phyloP scores from a whole-genome alignment of 2,113 vertebrate species.

The Thryonomys swinderianus region DNA sequence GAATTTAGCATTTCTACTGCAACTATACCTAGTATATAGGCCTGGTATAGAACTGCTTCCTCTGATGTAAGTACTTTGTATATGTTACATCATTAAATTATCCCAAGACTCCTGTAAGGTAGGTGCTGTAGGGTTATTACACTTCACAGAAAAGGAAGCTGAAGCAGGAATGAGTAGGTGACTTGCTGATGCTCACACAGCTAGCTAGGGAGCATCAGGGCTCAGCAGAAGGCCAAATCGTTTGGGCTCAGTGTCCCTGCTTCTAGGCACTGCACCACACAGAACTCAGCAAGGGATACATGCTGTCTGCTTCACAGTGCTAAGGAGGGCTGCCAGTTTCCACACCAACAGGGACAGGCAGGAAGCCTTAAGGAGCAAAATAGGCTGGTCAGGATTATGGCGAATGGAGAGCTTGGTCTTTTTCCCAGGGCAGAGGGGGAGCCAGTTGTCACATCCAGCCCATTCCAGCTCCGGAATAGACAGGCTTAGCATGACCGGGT shows the following conservation, averaged over 20 bases:
- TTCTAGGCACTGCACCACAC: background rate
- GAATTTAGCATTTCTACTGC: background rate
- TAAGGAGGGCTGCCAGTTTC: background rate
- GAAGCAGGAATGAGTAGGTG: background rate
- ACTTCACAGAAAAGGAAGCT: background rate
- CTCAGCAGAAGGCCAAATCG: background rate
- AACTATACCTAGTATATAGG: background rate
- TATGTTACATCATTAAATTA: background rate
- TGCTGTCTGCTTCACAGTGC: background rate
- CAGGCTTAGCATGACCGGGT: background rate
- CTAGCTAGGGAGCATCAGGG: background rate
- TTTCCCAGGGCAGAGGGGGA: background rate
- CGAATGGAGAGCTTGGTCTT: background rate
- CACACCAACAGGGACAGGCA: background rate
- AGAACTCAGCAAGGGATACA: background rate
- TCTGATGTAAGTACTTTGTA: background rate
- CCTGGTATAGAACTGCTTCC: background rate
- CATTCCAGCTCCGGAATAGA: background rate
- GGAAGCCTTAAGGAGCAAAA: background rate
- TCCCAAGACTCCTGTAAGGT: background rate
- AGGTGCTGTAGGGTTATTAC: background rate
- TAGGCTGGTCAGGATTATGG: background rate
- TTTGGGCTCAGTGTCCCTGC: background rate
- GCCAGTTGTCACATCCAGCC: background rate
- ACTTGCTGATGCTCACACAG: background rate